phyloP scores from a whole-genome alignment of 2,888 invertebrate species.

The Drosophila lacicola region DNA sequence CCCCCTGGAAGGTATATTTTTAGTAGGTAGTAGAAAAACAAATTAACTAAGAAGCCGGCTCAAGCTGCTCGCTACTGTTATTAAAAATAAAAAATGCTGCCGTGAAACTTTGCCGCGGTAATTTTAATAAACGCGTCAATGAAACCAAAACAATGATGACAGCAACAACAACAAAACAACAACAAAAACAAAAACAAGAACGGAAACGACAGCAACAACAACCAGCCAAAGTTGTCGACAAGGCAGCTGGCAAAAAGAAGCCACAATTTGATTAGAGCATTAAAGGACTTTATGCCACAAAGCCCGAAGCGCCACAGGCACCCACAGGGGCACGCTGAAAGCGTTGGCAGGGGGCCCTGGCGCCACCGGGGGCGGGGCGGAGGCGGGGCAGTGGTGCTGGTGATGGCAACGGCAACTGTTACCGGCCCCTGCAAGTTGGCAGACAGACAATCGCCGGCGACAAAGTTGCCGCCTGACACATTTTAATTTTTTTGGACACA shows the following conservation, averaged over 20 bases:
- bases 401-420: conserved; percentile 12
- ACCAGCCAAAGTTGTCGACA: conserved; percentile 44
- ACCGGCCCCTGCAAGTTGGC: conserved; percentile 13
- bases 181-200: conserved; percentile 38
- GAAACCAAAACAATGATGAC: conserved; percentile 78
- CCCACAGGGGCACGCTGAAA: conserved; percentile 27
- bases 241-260: conserved; percentile 66
- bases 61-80: conserved; percentile 42
- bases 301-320: conserved; percentile 69
- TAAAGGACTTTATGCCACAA: conserved; percentile 77
- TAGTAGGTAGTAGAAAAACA: conserved; percentile 30
- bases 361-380: not conserved
- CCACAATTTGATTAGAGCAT: conserved; percentile 81
- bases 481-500: conserved; percentile 44
- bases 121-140: conserved; percentile 79
- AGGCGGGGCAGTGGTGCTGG: not conserved
- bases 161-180: conserved; percentile 40
- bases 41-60: conserved; percentile 41
- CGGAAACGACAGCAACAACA: conserved; percentile 46
- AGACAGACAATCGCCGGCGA: conserved; percentile 44
- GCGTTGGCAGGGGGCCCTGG: no score
- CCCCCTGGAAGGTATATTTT: conserved; percentile 6
- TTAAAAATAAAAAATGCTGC: conserved; percentile 59
- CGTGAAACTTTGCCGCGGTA: conserved; percentile 65
- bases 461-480: conserved; percentile 53